phyloP scores from a whole-genome alignment of 2,113 vertebrate species.

The Phocoena phocoena region DNA sequence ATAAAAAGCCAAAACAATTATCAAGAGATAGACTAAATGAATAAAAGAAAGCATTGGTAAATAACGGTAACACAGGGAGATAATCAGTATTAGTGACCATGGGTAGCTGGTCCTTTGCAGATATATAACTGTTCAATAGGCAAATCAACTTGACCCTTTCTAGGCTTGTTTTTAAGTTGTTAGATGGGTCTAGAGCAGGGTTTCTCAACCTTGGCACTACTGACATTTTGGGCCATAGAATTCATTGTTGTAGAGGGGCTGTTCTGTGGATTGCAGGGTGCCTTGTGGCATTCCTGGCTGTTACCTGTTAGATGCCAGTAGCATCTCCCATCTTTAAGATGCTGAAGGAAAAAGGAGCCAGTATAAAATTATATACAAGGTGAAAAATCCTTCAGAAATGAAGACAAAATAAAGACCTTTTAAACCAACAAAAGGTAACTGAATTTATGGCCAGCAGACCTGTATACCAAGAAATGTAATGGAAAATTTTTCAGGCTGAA shows the following conservation, averaged over 20 bases:
- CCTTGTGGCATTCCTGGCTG: no score
- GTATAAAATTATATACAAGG: not conserved
- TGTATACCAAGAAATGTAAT: not conserved
- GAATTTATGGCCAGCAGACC: not conserved
- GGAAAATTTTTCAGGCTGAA: not conserved
- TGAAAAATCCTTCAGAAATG: not conserved
- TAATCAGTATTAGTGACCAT: not conserved
- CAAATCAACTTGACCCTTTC: no score
- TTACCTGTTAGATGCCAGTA: no score
- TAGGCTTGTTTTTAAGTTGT: no score
- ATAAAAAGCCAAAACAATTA: not conserved
- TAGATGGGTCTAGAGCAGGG: no score
- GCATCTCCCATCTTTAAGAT: not conserved
- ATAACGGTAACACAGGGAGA: not conserved
- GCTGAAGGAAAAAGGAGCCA: not conserved
- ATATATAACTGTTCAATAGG: not conserved
- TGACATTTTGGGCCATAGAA: no score
- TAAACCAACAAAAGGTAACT: not conserved
- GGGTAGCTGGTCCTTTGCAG: not conserved
- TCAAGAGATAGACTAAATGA: not conserved
- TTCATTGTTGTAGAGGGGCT: no score
- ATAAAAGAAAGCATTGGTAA: not conserved
- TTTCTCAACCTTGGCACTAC: no score
- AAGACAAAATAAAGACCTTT: slow-evolving; percentile 6
- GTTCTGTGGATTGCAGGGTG: no score